Evolutionary conservation across 2,797 vertebrate genomes (phyloP).

Genomic region (Hydrolagus colliei): DNA sequence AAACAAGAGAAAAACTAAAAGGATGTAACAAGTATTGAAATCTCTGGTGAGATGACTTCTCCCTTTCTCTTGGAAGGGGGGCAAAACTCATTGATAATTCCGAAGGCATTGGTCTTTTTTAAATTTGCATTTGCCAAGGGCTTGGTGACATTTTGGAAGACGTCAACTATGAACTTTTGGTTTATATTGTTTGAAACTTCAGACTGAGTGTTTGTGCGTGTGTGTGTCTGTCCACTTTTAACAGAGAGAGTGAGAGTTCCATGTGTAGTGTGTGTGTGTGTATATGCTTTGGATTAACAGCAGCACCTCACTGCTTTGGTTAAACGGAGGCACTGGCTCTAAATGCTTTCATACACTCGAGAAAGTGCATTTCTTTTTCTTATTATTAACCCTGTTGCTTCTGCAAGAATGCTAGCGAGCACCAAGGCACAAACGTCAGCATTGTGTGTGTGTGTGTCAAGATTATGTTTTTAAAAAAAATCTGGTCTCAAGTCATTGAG

Average conservation of each 20-base stretch:
- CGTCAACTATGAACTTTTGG: background rate
- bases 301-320: background rate
- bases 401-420: too few relatives aligned
- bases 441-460: background rate
- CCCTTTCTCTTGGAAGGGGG: too few relatives aligned
- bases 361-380: background rate
- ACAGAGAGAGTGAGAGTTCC: background rate
- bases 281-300: too few relatives aligned
- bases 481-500: background rate
- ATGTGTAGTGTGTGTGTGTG: background rate
- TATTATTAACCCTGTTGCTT: background rate
- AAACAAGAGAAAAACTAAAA: too few relatives aligned
- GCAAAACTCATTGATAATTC: background rate
- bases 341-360: background rate
- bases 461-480: too few relatives aligned
- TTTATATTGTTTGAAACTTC: too few relatives aligned
- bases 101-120: too few relatives aligned
- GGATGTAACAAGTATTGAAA: too few relatives aligned
- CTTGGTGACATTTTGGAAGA: background rate
- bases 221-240: background rate
- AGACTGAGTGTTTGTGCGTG: background rate
- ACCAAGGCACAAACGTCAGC: background rate
- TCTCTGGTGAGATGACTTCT: too few relatives aligned
- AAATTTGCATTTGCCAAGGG: background rate
- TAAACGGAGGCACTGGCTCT: background rate